phyloP scores from a whole-genome alignment of 2,113 vertebrate genomes.

The Hippolais icterina region DNA sequence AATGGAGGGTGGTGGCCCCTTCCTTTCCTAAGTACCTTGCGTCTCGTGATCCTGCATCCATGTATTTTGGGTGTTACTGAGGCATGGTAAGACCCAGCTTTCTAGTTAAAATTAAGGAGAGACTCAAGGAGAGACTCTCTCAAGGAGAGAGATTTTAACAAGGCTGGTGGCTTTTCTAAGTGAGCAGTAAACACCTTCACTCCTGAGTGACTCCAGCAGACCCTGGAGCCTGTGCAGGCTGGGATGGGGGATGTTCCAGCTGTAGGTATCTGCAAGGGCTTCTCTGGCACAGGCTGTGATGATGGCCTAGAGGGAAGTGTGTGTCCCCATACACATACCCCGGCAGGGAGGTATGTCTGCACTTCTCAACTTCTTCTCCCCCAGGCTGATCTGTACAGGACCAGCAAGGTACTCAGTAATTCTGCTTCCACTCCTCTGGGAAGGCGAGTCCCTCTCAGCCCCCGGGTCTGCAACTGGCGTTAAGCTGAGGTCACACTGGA shows the following conservation, averaged over 20 bases:
- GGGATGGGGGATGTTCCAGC: not conserved
- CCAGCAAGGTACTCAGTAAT: not conserved
- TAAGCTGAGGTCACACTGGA: not conserved
- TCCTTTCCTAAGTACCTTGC: not conserved
- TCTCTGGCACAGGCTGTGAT: not conserved
- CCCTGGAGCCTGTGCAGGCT: not conserved
- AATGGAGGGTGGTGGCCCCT: not conserved
- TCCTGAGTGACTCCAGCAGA: not conserved
- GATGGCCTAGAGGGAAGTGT: accelerated
- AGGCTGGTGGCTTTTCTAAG: not conserved
- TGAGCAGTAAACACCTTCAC: not conserved
- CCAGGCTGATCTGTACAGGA: not conserved
- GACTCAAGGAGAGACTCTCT: not conserved
- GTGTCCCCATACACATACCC: accelerated
- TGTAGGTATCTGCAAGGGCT: accelerated
- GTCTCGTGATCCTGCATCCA: not conserved
- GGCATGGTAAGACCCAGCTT: accelerated
- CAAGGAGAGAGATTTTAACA: not conserved
- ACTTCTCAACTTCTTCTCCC: not conserved
- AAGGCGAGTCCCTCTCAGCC: not conserved
- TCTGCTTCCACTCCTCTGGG: not conserved
- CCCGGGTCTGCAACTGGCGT: not conserved
- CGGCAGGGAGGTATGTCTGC: not conserved
- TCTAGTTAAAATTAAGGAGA: not conserved
- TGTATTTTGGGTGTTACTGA: not conserved